Conservation (phyloP, 2,888 invertebrate species). For the Cataglyphis altisquamis region DNA sequence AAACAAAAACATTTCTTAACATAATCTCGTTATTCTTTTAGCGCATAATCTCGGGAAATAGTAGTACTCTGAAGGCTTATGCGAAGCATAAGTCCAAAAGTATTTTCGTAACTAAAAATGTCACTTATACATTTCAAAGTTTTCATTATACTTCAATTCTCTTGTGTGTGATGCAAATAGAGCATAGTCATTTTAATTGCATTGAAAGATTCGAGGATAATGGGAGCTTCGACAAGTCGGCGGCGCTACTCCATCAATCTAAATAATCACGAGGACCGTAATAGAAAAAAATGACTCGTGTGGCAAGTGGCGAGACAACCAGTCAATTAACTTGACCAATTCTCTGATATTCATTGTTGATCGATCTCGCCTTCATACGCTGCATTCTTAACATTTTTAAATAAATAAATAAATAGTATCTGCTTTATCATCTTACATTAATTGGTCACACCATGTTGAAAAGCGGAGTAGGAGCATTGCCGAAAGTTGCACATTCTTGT, state of each 20-base stretch:
- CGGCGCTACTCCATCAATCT: constrained; percentile 41
- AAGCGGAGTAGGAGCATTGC: neutral
- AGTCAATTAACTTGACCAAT: constrained; percentile 61
- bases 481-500: constrained; percentile 73
- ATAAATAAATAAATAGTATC: neutral
- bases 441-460: neutral
- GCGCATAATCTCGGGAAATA: neutral
- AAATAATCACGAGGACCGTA: constrained; percentile 27
- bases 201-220: constrained; percentile 24
- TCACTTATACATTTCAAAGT: neutral
- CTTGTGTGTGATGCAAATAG: neutral
- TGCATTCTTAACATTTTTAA: constrained; percentile 51
- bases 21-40: neutral
- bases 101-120: neutral
- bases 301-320: constrained; percentile 47
- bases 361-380: constrained; percentile 53
- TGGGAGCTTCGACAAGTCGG: neutral
- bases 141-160: neutral
- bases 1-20: neutral
- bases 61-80: neutral
- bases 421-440: constrained; percentile 5
- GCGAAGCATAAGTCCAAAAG: neutral
- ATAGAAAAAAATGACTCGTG: constrained; percentile 7
- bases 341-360: constrained; percentile 59
- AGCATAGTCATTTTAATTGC: constrained; percentile 1